A percentile compares a stretch with the other conserved stretches of the same genome.
Evolutionary conservation across 2,888 invertebrate genomes (phyloP).

Genomic region (Lepidocyrtoides sp.): DNA sequence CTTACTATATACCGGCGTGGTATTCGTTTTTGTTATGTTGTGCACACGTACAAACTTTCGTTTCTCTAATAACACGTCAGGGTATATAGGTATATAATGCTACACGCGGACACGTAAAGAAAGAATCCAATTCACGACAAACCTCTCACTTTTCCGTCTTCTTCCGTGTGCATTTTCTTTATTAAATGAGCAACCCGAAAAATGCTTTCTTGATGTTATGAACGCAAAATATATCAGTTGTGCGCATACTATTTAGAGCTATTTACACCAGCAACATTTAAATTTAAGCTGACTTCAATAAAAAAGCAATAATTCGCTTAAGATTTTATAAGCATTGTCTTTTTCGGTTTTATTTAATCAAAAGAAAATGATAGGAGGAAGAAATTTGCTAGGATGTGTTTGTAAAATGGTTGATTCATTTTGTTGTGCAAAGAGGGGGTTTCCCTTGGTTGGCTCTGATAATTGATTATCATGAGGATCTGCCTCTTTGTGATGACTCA

Average conservation of each 20-base stretch:
- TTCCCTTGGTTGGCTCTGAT: slow-evolving; percentile 61
- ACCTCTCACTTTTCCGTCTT: slow-evolving; percentile 45
- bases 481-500: slow-evolving; percentile 54
- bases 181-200: slow-evolving; percentile 75
- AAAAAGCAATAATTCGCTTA: too few relatives aligned
- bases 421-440: slow-evolving; percentile 42
- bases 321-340: too few relatives aligned
- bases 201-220: background rate
- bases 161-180: slow-evolving; percentile 81
- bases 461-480: slow-evolving; percentile 67
- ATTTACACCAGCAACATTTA: too few relatives aligned
- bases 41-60: background rate
- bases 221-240: too few relatives aligned
- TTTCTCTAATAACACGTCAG: background rate
- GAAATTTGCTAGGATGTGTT: background rate
- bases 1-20: background rate
- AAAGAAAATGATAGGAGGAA: background rate
- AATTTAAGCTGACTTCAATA: too few relatives aligned
- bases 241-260: background rate
- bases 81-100: background rate
- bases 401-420: slow-evolving; percentile 38
- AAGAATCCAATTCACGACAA: slow-evolving; percentile 18
- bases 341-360: background rate
- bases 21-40: background rate
- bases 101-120: slow-evolving; percentile 7